A percentile compares a stretch with the other conserved stretches of the same genome.
Conservation (phyloP, 1,140 invertebrate species). For the Achatina immaculata region DNA sequence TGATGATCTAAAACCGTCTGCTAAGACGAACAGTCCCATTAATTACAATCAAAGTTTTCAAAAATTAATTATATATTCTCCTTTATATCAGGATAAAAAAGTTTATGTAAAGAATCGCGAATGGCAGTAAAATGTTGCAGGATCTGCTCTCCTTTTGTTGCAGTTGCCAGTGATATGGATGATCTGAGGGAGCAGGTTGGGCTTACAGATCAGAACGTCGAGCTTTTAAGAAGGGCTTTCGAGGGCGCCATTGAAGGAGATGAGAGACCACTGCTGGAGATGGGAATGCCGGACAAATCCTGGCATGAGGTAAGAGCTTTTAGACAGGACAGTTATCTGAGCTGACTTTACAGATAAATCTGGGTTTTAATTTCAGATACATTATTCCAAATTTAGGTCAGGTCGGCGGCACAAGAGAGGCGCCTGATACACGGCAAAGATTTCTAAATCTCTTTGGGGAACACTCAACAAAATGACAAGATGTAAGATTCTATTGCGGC, state of each 20-base stretch:
- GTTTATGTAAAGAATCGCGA: no score
- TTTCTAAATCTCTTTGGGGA: background rate
- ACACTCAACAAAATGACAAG: background rate
- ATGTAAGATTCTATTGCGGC: background rate
- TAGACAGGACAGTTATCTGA: background rate
- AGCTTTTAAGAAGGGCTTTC: slow-evolving; percentile 58
- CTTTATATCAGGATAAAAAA: no score
- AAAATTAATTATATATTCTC: no score
- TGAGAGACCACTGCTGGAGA: slow-evolving; percentile 57
- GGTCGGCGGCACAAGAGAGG: no score
- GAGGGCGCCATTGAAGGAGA: slow-evolving; percentile 58
- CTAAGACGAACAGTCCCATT: no score
- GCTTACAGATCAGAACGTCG: slow-evolving; percentile 50
- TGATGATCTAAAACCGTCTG: no score
- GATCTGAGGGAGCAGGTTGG: slow-evolving; percentile 58
- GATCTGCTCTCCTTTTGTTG: no score
- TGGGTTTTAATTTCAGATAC: background rate
- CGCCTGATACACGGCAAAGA: no score
- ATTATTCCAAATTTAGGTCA: background rate
- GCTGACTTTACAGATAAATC: background rate
- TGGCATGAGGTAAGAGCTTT: slow-evolving; percentile 59
- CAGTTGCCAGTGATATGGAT: slow-evolving; percentile 61
- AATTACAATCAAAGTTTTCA: no score
- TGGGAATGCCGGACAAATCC: slow-evolving; percentile 65
- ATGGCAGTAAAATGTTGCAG: no score